Conservation (phyloP, 2,113 vertebrate species). For the Pollimyrus isidori region DNA sequence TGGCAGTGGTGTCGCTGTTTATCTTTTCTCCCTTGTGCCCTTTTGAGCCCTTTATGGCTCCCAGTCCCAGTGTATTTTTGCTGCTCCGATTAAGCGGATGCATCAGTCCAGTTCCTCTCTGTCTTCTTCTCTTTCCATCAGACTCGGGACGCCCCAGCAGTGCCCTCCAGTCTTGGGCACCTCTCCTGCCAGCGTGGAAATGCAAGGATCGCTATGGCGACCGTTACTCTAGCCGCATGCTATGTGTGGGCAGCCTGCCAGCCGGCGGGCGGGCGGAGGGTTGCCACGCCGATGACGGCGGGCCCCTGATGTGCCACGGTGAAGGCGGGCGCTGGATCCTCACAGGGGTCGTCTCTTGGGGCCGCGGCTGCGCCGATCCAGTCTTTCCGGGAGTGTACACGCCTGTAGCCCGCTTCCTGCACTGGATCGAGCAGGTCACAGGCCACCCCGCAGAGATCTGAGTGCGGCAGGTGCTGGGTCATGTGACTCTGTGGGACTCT, state of each 20-base stretch:
- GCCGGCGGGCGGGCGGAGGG: constrained; percentile 68
- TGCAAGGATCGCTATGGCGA: constrained; percentile 71
- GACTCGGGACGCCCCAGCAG: constrained; percentile 60
- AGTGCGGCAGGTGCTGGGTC: background rate
- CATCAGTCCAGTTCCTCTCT: background rate
- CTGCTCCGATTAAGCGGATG: background rate
- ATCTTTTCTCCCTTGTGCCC: background rate
- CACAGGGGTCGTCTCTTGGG: constrained; percentile 74
- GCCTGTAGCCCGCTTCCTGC: constrained; percentile 71
- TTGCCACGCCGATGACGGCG: constrained; percentile 79
- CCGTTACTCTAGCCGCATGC: constrained; percentile 76
- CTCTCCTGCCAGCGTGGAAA: constrained; percentile 71
- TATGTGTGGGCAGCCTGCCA: constrained; percentile 79
- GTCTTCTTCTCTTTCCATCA: constrained; percentile 31
- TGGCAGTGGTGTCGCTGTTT: background rate
- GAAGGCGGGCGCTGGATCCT: constrained; percentile 72
- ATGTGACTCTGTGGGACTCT: background rate
- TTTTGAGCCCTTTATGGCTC: background rate
- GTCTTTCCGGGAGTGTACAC: constrained; percentile 78
- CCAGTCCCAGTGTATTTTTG: background rate
- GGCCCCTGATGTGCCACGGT: constrained; percentile 75
- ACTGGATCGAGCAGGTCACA: constrained; percentile 74
- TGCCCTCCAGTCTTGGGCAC: constrained; percentile 71
- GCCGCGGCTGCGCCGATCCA: constrained; percentile 74
- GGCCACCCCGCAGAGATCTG: constrained; percentile 34